Conservation (phyloP, 2,888 invertebrate species). For the Calliscelio sp. region DNA sequence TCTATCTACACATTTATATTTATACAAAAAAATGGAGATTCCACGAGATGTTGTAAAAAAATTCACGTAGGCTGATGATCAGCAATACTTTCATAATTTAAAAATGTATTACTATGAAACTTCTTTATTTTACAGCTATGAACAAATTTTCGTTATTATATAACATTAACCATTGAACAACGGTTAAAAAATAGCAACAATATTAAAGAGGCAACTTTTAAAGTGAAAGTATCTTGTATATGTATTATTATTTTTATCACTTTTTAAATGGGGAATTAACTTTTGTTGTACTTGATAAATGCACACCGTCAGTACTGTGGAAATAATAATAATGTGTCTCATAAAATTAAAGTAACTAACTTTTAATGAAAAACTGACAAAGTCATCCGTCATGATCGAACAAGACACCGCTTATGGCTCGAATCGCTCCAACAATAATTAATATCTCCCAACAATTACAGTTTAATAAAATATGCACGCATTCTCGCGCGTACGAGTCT, state of each 20-base stretch:
- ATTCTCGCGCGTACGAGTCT: constrained; percentile 77
- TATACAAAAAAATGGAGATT: constrained; percentile 32
- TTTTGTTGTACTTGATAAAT: no score
- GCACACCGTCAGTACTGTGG: no score
- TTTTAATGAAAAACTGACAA: no score
- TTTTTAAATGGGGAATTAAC: no score
- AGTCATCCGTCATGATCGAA: constrained; percentile 15
- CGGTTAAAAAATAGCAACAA: no score
- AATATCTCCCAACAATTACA: constrained; percentile 79
- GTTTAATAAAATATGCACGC: constrained; percentile 79
- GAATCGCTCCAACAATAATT: constrained; percentile 38
- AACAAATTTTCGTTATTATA: not conserved
- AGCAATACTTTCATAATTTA: constrained; percentile 34
- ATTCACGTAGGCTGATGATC: constrained; percentile 20
- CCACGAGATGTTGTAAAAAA: constrained; percentile 9
- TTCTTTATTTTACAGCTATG: not conserved
- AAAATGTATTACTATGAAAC: not conserved
- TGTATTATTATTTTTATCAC: no score
- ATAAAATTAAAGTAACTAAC: not conserved
- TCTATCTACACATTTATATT: constrained; percentile 26
- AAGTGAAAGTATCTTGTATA: no score
- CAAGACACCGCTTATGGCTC: not conserved
- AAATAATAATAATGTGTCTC: no score
- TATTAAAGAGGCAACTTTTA: no score
- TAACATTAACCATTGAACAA: no score